Evolutionary conservation across 2,888 invertebrate genomes (phyloP).

Genomic region (Cheilosia vernalis): DNA sequence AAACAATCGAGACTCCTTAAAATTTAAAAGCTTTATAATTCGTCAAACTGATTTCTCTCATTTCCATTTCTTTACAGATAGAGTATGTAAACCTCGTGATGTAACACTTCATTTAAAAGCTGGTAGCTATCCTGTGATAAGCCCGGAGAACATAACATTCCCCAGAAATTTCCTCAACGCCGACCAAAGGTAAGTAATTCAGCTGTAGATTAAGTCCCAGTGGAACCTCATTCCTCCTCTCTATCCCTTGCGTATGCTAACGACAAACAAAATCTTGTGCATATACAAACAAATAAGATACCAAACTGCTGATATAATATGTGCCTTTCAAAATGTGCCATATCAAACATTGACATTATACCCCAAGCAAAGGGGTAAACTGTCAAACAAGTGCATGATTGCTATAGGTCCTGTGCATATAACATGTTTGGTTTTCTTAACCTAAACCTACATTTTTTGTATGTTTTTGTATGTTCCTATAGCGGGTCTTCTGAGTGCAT

Average conservation of each 20-base stretch:
- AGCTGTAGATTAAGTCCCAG: not conserved
- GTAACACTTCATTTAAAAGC: conserved; percentile 90
- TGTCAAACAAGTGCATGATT: conserved; percentile 41
- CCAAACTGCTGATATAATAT: conserved; percentile 10
- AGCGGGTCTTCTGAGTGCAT: conserved; percentile 25
- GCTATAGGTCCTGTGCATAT: conserved; percentile 9
- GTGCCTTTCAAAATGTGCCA: conserved; percentile 30
- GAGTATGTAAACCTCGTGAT: conserved; percentile 86
- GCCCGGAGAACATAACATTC: conserved; percentile 91
- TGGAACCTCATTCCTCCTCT: not conserved
- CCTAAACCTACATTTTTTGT: conserved; percentile 27
- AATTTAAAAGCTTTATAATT: too few species aligned
- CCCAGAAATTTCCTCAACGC: conserved; percentile 87
- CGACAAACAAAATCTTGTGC: not conserved
- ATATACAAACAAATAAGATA: conserved; percentile 16
- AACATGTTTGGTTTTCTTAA: conserved; percentile 2
- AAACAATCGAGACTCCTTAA: too few species aligned
- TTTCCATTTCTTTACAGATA: conserved; percentile 81
- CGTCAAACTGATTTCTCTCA: not conserved
- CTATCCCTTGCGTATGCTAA: not conserved
- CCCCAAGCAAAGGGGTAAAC: conserved; percentile 14
- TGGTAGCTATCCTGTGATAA: conserved; percentile 92
- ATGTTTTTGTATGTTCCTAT: not conserved
- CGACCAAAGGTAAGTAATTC: conserved; percentile 80
- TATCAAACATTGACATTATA: conserved; percentile 57